Evolutionary conservation across 1,140 invertebrate genomes (phyloP), one percentile per base, ranked within the genome.

Genomic region (Sminthurides bifidus): DNA sequence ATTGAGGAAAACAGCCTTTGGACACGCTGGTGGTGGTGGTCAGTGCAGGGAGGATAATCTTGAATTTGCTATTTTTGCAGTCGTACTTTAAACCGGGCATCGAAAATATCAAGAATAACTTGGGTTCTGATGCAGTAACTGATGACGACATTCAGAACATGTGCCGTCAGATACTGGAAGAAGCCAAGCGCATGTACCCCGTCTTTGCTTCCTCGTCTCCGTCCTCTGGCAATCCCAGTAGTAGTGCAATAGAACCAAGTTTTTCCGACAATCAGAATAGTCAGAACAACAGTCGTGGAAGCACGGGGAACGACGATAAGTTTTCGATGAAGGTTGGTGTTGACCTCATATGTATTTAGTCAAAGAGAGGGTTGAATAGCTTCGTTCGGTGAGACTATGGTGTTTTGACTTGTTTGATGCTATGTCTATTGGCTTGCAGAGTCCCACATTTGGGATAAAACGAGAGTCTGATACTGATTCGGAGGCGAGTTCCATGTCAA

Each of bases 31-130:
- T 49, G 23, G 10, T 24, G 15, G 5, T 8, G 21, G n/a, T n/a
- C 54, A 52, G 10, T 30, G 21, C 50, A 46, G 41, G 52, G 19
- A 59, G 58, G 19, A 60, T 21, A 46, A 4, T 10, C 15, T 46
- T 29, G 10, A 8, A 15, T 19, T 33, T 33, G 8, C 29, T 50
- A 37, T 33, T 50, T 66, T 76, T 77, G 52, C 67, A 83, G 80
- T 79, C 78, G 73, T 82, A 81, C 70, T 85, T 88, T 71, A 79
- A 81, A 61, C 82, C 83, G 57, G 85, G 82, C 33, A 77, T 87
- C n/a, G 78, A 80, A 54, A 88, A 88, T 68, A 84, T 87, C 49
- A 75, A 77, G 63, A 72, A 75, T 54, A 87, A 87, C 72, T 74
- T 84, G 64, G 84, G 83, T 24, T 76, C 78, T 19, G 78, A 81